phyloP scores from a whole-genome alignment of 2,888 invertebrate genomes.

The Drosophila putrida region DNA sequence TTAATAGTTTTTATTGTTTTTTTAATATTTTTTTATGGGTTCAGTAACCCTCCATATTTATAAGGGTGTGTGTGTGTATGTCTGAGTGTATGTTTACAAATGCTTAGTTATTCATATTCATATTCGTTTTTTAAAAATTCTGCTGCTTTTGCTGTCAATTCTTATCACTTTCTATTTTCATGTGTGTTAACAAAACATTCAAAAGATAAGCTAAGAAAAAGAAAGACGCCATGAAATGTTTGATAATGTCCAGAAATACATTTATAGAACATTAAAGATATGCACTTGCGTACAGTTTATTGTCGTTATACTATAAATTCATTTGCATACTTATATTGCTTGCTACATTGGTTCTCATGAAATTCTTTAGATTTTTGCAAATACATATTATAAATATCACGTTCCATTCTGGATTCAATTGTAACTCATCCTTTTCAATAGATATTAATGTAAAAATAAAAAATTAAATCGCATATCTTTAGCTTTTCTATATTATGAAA shows the following conservation, averaged over 20 bases:
- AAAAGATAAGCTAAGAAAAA: slow-evolving; percentile 21
- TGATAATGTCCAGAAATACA: background rate
- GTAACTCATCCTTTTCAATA: slow-evolving; percentile 9
- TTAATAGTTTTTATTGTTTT: slow-evolving; percentile 1
- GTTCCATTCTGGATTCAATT: slow-evolving; percentile 13
- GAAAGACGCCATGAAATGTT: background rate
- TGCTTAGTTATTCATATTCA: slow-evolving; percentile 7
- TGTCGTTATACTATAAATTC: background rate
- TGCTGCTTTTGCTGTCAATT: background rate
- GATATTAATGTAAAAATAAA: background rate
- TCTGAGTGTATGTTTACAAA: background rate
- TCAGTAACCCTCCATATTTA: slow-evolving; percentile 27
- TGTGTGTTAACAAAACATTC: background rate
- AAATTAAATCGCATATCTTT: background rate
- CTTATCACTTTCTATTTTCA: slow-evolving; percentile 19
- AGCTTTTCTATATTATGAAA: background rate
- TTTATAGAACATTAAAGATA: background rate
- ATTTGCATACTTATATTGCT: slow-evolving; percentile 3
- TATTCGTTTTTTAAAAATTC: background rate
- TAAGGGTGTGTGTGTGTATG: background rate
- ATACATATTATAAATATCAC: slow-evolving; percentile 18
- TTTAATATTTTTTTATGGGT: slow-evolving; percentile 15
- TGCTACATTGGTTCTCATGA: slow-evolving; percentile 10
- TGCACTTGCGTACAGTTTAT: background rate
- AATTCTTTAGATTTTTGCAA: background rate